A percentile compares a stretch with the other conserved stretches of the same genome.
Evolutionary conservation across 1,140 invertebrate species (phyloP).

Genomic region (Artemia franciscana): DNA sequence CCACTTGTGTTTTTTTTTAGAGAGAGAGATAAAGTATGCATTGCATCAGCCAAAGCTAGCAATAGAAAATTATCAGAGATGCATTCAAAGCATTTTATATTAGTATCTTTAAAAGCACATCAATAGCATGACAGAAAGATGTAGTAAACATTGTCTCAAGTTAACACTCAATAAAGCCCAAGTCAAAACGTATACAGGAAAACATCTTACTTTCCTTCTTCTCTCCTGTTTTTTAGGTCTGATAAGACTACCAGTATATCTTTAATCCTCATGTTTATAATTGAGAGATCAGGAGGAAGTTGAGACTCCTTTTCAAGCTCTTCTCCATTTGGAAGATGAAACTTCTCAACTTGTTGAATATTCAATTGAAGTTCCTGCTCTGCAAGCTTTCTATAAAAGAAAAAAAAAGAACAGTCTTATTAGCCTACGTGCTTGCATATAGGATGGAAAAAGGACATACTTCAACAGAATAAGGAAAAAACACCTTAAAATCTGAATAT

Average conservation of each 20-base stretch:
- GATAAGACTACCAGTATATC: conserved; percentile 64
- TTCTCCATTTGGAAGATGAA: conserved; percentile 44
- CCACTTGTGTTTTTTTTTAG: too few species aligned
- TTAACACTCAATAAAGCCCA: conserved; percentile 7
- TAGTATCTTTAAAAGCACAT: too few species aligned
- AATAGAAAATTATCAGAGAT: too few species aligned
- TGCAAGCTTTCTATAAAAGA: conserved; percentile 35
- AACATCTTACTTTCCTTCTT: conserved; percentile 31
- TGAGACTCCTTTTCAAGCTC: conserved; percentile 36
- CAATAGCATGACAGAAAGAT: too few species aligned
- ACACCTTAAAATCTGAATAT: too few species aligned
- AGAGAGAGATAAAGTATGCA: too few species aligned
- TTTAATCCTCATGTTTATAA: conserved; percentile 70
- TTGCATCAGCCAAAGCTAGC: too few species aligned
- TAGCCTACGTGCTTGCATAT: conserved; percentile 5
- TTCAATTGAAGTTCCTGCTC: conserved; percentile 51
- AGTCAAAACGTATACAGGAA: conserved; percentile 7
- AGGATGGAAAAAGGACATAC: background rate
- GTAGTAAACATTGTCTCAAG: too few species aligned
- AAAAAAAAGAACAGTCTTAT: conserved; percentile 5
- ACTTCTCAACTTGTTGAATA: conserved; percentile 42
- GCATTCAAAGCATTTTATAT: too few species aligned
- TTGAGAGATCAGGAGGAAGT: conserved; percentile 41
- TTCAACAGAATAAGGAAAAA: too few species aligned
- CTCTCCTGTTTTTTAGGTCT: conserved; percentile 61